Evolutionary conservation across 2,113 vertebrate genomes (phyloP).

Genomic region (Setophaga kirtlandii): DNA sequence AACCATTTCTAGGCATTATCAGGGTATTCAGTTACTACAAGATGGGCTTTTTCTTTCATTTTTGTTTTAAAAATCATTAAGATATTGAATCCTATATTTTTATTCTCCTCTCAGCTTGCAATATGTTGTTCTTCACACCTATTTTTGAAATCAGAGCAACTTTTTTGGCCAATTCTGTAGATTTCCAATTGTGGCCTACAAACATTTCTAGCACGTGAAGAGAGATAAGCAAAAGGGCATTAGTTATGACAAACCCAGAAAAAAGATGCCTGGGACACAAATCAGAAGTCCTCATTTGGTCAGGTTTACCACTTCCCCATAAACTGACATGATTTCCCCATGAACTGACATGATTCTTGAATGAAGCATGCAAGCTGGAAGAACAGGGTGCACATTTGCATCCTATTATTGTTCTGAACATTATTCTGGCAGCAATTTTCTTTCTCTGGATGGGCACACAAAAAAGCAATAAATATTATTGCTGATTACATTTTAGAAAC

Average conservation of each 20-base stretch:
- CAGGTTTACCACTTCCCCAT: background rate
- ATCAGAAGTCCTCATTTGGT: conserved; percentile 21
- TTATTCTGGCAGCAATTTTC: conserved; percentile 8
- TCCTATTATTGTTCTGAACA: background rate
- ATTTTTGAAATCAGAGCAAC: background rate
- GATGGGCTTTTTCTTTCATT: background rate
- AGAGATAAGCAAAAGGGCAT: background rate
- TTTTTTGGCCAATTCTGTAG: background rate
- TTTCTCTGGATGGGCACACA: conserved; percentile 21
- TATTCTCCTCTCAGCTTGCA: background rate
- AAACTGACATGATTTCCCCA: background rate
- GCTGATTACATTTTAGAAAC: conserved; percentile 1
- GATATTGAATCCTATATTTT: background rate
- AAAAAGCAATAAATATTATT: background rate
- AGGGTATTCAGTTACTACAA: background rate
- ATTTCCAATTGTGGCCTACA: background rate
- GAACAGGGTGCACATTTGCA: background rate
- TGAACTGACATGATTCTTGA: background rate
- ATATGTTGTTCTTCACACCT: background rate
- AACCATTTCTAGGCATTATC: background rate
- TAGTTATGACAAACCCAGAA: background rate
- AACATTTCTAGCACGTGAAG: background rate
- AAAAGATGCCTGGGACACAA: background rate
- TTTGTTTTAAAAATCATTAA: background rate
- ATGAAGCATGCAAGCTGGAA: background rate